A percentile compares a stretch with the other conserved stretches of the same genome.
Conservation (phyloP, 2,113 vertebrate genomes). For the Gavia stellata region DNA sequence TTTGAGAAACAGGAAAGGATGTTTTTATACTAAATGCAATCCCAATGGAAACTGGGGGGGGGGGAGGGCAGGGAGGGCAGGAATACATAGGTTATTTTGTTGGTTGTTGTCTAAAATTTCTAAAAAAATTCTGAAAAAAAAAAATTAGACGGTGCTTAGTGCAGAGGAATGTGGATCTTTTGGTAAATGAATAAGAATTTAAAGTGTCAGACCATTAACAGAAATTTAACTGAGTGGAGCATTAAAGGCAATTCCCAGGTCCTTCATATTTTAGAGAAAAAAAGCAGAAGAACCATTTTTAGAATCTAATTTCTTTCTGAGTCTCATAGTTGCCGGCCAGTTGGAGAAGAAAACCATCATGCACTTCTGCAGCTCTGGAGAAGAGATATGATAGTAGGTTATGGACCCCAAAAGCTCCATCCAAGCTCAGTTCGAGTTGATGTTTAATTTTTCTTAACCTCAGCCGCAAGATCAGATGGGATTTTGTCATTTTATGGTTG, state of each 20-base stretch:
- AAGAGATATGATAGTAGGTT: not conserved
- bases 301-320: not conserved
- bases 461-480: not conserved
- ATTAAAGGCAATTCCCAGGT: not conserved
- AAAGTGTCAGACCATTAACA: not conserved
- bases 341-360: not conserved
- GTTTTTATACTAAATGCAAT: not conserved
- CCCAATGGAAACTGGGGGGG: not conserved
- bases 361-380: not conserved
- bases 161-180: not conserved
- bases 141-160: not conserved
- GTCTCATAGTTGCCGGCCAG: not conserved
- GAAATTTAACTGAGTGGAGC: not conserved
- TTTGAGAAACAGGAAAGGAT: not conserved
- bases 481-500: not conserved
- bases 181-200: not conserved
- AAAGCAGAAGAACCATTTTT: not conserved
- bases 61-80: rapidly evolving
- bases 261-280: not conserved
- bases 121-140: not conserved
- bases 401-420: not conserved
- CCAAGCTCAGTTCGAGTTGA: not conserved
- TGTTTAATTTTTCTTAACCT: not conserved
- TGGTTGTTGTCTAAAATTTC: not conserved
- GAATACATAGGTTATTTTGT: not conserved